These are phyloP conservation scores for Pyxicephalus adspersus DNA, from an alignment of 2,113 vertebrate genomes.

Conservation along the genomic window DNA sequence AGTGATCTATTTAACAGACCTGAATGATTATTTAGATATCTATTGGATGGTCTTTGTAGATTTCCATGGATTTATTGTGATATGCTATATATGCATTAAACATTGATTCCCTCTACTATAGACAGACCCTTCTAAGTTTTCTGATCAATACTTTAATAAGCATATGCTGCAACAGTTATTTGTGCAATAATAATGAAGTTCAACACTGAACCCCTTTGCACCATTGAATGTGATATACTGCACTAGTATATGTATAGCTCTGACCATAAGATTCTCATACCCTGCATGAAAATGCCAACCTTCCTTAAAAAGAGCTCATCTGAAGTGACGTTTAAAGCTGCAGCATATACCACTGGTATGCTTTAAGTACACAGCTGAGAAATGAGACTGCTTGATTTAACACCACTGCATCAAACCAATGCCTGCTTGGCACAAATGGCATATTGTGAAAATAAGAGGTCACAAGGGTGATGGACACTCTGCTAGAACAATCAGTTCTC, in stretches of 20 bases:
- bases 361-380: neutral
- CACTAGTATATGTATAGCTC: neutral
- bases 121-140: no score
- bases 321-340: neutral
- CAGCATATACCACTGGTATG: no score
- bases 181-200: neutral
- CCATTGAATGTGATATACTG: neutral
- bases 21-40: no score
- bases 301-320: neutral
- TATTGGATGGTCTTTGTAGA: no score
- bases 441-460: neutral
- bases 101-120: no score
- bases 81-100: no score
- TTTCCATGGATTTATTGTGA: no score
- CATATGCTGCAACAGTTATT: no score
- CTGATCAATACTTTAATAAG: no score
- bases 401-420: conserved; percentile 15
- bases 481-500: no score
- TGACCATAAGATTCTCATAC: neutral
- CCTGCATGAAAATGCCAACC: neutral
- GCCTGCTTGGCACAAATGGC: neutral
- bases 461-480: no score
- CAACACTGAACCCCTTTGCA: neutral
- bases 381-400: neutral
- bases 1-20: neutral